Conservation (phyloP, 2,113 vertebrate genomes). For the Perccottus glenii region DNA sequence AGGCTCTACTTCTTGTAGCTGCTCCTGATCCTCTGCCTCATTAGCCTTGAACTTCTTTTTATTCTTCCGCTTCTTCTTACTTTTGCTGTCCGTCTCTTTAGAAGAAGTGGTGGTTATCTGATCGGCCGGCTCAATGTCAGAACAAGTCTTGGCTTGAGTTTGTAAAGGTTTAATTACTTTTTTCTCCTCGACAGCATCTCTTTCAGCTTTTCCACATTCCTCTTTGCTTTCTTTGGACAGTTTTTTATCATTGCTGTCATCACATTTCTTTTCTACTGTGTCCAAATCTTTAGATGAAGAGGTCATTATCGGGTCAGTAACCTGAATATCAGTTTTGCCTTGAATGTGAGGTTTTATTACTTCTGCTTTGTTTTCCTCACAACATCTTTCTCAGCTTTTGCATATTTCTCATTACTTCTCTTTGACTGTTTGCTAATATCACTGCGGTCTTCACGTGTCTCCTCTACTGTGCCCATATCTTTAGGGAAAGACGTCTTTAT, state of each 20-base stretch:
- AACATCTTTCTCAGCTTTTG: neutral
- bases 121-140: constrained; percentile 19
- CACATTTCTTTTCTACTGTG: no score
- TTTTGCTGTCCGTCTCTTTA: constrained; percentile 59
- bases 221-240: neutral
- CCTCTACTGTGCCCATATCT: no score
- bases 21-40: constrained; percentile 36
- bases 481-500: neutral
- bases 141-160: constrained; percentile 7
- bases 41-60: constrained; percentile 68
- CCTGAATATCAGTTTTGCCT: neutral
- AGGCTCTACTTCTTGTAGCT: neutral
- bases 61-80: constrained; percentile 73
- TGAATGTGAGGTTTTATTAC: neutral
- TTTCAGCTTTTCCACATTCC: neutral
- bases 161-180: constrained; percentile 12
- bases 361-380: neutral
- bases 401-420: neutral
- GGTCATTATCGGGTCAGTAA: neutral
- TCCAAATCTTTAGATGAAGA: neutral
- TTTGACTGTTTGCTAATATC: neutral
- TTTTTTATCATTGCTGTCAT: neutral
- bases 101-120: neutral
- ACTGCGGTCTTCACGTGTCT: no score
- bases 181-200: neutral